Conservation (phyloP, 2,888 invertebrate genomes). For the Orchestes rusci region DNA sequence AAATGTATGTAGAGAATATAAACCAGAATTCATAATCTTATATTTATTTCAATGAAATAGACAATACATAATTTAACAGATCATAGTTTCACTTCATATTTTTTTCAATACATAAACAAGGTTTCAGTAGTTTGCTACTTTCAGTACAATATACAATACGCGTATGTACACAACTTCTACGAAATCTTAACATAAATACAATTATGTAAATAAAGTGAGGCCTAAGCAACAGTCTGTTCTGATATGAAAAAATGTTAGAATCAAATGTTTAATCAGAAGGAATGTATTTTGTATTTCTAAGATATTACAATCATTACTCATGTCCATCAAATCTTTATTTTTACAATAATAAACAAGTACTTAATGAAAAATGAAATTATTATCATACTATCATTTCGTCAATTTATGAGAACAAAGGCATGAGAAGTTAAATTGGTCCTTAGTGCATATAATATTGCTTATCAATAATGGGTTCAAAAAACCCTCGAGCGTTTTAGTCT, state of each 20-base stretch:
- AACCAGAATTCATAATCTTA: too few relatives aligned
- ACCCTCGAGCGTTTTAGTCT: too few relatives aligned
- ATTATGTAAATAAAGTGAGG: slow-evolving; percentile 25
- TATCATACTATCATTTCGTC: too few relatives aligned
- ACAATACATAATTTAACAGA: slow-evolving; percentile 36
- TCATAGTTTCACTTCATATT: slow-evolving; percentile 33
- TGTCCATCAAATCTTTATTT: too few relatives aligned
- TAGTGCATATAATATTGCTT: too few relatives aligned
- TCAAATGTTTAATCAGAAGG: background rate
- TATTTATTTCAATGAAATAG: slow-evolving; percentile 30
- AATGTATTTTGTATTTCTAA: background rate
- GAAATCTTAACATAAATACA: slow-evolving; percentile 28
- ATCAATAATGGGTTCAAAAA: too few relatives aligned
- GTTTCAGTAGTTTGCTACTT: slow-evolving; percentile 23
- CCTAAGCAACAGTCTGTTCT: slow-evolving; percentile 1
- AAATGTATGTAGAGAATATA: too few relatives aligned
- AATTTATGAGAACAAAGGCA: too few relatives aligned
- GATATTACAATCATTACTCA: slow-evolving; percentile 7
- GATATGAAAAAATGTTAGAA: background rate
- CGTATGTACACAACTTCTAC: slow-evolving; percentile 35
- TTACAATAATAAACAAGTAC: too few relatives aligned
- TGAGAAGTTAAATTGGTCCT: too few relatives aligned
- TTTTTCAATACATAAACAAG: slow-evolving; percentile 27
- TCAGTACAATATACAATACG: slow-evolving; percentile 33
- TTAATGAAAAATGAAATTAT: too few relatives aligned